These are phyloP conservation scores for Anas platyrhynchos DNA, from an alignment of 2,113 vertebrate species.

Conservation along the genomic window DNA sequence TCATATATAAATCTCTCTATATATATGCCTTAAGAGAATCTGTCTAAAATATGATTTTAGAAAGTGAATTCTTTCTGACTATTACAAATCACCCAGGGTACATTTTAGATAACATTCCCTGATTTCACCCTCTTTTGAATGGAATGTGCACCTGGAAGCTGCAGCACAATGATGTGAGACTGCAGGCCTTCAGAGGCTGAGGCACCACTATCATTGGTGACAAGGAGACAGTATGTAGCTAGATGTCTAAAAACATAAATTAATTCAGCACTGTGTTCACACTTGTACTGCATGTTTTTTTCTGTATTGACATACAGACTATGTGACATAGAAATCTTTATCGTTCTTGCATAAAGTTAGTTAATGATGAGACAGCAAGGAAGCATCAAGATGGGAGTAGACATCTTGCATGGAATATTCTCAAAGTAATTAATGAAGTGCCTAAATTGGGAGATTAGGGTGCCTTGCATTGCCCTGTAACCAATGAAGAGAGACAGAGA, in stretches of 20 bases:
- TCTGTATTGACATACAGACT: background rate
- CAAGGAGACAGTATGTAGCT: background rate
- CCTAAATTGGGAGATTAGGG: background rate
- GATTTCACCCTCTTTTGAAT: background rate
- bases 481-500: background rate
- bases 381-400: background rate
- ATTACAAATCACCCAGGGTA: background rate
- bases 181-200: background rate
- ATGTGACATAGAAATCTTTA: background rate
- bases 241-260: background rate
- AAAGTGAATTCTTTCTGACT: background rate
- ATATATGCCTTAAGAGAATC: background rate
- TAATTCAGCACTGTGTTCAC: background rate
- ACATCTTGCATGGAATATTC: background rate
- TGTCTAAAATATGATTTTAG: background rate
- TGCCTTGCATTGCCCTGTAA: background rate
- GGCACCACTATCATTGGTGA: background rate
- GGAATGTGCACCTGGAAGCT: background rate
- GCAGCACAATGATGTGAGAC: background rate
- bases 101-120: background rate
- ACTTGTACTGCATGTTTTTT: background rate
- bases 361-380: background rate
- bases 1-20: background rate
- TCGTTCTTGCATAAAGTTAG: background rate
- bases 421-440: background rate